phyloP scores from a whole-genome alignment of 1,140 invertebrate genomes.

The Pseudomyrmex cubaensis region DNA sequence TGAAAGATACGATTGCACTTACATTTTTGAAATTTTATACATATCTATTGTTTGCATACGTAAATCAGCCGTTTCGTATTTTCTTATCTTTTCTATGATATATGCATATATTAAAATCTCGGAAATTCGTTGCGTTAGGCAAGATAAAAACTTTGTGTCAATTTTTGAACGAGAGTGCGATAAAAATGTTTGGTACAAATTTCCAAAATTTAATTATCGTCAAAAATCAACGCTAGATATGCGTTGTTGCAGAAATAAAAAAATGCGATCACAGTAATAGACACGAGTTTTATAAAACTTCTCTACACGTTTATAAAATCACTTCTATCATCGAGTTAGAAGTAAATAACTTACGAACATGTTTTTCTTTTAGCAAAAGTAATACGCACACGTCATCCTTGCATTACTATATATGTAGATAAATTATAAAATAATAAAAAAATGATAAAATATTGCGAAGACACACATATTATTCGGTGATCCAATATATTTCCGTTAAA shows the following conservation, averaged over 20 bases:
- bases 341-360: constrained; percentile 54
- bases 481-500: too few species aligned
- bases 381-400: constrained; percentile 2
- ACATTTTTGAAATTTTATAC: constrained; percentile 23
- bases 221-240: background rate
- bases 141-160: too few species aligned
- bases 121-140: background rate
- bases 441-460: too few species aligned
- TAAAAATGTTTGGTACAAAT: constrained; percentile 15
- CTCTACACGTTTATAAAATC: constrained; percentile 14
- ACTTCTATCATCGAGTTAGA: background rate
- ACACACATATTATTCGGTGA: too few species aligned
- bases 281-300: constrained; percentile 22
- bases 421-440: background rate
- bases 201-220: background rate
- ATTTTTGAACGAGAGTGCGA: background rate
- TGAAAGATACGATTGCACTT: constrained; percentile 21
- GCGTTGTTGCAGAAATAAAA: constrained; percentile 2
- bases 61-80: background rate
- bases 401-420: background rate
- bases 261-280: constrained; percentile 35
- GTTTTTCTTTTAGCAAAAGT: constrained; percentile 34
- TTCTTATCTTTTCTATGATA: background rate
- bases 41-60: background rate
- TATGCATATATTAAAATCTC: constrained; percentile 11